Evolutionary conservation across 2,113 vertebrate species (phyloP).

Genomic region (Origma solitaria): DNA sequence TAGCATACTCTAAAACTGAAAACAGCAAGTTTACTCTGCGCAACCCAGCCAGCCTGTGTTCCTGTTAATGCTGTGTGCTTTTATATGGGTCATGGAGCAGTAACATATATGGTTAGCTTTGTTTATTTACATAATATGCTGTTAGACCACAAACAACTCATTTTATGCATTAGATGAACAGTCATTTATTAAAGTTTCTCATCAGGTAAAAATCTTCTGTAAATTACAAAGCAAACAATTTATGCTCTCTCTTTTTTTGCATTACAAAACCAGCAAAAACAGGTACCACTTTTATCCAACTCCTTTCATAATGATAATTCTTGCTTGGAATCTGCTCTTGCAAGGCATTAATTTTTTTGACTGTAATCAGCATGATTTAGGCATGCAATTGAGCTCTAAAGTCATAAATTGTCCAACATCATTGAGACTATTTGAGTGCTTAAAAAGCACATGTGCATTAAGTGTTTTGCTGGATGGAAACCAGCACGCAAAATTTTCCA

Average conservation of each 20-base stretch:
- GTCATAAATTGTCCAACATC: neutral
- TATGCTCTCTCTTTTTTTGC: neutral
- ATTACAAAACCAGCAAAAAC: neutral
- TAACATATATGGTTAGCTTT: neutral
- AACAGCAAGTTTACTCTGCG: neutral
- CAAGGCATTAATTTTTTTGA: neutral
- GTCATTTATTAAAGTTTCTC: neutral
- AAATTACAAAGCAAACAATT: neutral
- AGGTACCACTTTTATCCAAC: neutral
- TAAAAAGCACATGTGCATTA: neutral
- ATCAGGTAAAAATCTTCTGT: neutral
- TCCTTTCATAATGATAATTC: neutral
- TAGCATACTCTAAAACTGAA: neutral
- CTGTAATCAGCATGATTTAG: neutral
- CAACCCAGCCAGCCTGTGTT: neutral
- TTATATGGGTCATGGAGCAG: neutral
- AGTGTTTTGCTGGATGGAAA: conserved; percentile 22
- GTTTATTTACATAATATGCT: neutral
- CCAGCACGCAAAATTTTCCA: neutral
- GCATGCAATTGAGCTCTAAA: neutral
- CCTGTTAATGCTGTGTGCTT: neutral
- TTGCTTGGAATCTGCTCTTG: neutral
- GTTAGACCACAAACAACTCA: neutral
- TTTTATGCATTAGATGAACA: neutral
- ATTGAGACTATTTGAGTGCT: neutral